Base-by-base conservation (phyloP, 2,888 invertebrate genomes). In the Autographa pulchrina region DNA sequence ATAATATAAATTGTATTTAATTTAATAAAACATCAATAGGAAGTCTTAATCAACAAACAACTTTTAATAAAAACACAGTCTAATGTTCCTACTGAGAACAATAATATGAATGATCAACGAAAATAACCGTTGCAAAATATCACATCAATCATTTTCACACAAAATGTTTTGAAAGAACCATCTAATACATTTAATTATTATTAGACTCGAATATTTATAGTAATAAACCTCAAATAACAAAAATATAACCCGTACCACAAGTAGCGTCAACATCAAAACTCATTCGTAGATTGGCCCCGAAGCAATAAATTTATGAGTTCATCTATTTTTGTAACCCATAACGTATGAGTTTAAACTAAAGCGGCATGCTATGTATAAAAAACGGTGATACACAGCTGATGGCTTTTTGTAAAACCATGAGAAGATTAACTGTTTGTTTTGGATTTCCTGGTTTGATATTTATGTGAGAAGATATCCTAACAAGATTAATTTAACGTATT, bases 281-380 rank as follows among this genome's bases (percentile, higher is more conserved):
- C 56, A 56, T 71, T 65, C 58, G 25, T 69, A 74, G 70, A 77
- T 70, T 61, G 43, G 60, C 56, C 64, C 62, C 72, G 62, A 65
- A 67, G 61, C 66, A 62, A 67, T 72, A 20, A 56, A 77, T 77
- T 80, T 78, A 80, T 68, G 76, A 71, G 82, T 82, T 78, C 78
- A 77, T 81, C 77, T 82, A 82, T 82, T 82, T 81, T 18, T 65
- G 78, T 77, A 72, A 56, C 70, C 16, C 61, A 20, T 73, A 66
- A 71, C 43, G 31, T 70, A 73, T 70, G 59, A 43, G 43, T 43
- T 43, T 0, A 16, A 43, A 43, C 43, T 16, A 43, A 43, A 43
- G 16, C 43, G 48, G 48, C n/a, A 48, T 16, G 14, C 38, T 56
- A 62, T 56, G 54, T 74, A 62, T 68, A 62, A 70, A 78, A 77